These are phyloP conservation scores for Biston stratarius DNA, from an alignment of 2,888 invertebrate genomes.

Conservation along the genomic window DNA sequence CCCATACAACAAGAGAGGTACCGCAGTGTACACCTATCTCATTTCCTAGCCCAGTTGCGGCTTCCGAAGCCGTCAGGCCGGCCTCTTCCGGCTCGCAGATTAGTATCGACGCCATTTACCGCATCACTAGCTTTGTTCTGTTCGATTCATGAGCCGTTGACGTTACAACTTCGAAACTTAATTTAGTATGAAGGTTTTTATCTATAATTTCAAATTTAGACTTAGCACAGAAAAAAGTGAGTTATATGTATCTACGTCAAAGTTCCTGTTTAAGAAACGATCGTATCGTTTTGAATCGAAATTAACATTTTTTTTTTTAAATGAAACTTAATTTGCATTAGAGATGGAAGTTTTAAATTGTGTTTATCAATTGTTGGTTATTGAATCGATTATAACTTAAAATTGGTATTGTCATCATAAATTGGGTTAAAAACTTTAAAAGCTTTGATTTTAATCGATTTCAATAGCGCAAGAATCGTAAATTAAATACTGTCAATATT, in stretches of 20 bases:
- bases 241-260: background rate
- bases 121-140: slow-evolving; percentile 65
- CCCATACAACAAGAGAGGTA: slow-evolving; percentile 28
- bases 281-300: background rate
- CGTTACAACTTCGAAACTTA: slow-evolving; percentile 40
- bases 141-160: slow-evolving; percentile 58
- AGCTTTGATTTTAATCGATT: slow-evolving; percentile 21
- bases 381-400: slow-evolving; percentile 32
- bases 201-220: slow-evolving; percentile 15
- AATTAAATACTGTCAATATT: slow-evolving; percentile 28
- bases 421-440: slow-evolving; percentile 3
- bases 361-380: slow-evolving; percentile 24
- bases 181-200: slow-evolving; percentile 37
- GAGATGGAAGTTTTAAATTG: slow-evolving; percentile 13
- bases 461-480: slow-evolving; percentile 23
- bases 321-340: slow-evolving; percentile 18
- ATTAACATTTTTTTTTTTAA: background rate
- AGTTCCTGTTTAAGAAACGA: background rate
- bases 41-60: slow-evolving; percentile 86
- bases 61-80: slow-evolving; percentile 82
- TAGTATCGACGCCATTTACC: slow-evolving; percentile 83
- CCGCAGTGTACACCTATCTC: slow-evolving; percentile 77
- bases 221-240: no score
- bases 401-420: slow-evolving; percentile 20
- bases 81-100: slow-evolving; percentile 83